phyloP scores from a whole-genome alignment of 2,888 invertebrate genomes.

The Phengaris arion region DNA sequence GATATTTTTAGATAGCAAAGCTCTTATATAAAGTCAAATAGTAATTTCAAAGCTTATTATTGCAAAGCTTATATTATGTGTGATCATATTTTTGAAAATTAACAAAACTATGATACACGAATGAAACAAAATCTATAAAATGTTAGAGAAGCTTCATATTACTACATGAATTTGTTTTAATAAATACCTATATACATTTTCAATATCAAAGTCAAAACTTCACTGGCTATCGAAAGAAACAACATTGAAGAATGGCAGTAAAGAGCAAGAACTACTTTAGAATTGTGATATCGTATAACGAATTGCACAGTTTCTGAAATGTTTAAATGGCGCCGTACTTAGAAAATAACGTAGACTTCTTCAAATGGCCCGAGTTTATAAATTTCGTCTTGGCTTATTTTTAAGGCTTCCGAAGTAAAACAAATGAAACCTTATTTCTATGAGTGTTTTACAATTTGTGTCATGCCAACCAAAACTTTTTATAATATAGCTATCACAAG shows the following conservation, averaged over 20 bases:
- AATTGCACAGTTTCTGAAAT: constrained; percentile 13
- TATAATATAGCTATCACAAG: background rate
- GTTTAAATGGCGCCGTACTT: background rate
- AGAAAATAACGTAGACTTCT: background rate
- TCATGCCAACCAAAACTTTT: no score
- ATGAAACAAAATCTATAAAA: no score
- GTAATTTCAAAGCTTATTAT: no score
- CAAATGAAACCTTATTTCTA: background rate
- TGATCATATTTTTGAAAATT: no score
- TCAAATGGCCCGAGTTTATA: background rate
- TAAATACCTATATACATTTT: background rate
- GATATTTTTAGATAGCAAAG: background rate
- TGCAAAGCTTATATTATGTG: no score
- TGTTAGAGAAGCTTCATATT: background rate
- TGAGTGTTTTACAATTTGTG: background rate
- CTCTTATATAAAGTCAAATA: background rate
- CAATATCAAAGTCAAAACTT: constrained; percentile 1
- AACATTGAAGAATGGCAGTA: constrained; percentile 16
- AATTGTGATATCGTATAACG: constrained; percentile 17
- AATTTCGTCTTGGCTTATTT: background rate
- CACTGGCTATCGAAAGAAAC: constrained; percentile 17
- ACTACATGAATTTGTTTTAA: background rate
- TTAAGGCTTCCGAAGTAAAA: background rate
- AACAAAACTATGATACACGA: no score
- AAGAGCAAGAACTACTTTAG: constrained; percentile 21